Conservation (phyloP, 2,888 invertebrate species). For the Eumacrocentrus americanus region DNA sequence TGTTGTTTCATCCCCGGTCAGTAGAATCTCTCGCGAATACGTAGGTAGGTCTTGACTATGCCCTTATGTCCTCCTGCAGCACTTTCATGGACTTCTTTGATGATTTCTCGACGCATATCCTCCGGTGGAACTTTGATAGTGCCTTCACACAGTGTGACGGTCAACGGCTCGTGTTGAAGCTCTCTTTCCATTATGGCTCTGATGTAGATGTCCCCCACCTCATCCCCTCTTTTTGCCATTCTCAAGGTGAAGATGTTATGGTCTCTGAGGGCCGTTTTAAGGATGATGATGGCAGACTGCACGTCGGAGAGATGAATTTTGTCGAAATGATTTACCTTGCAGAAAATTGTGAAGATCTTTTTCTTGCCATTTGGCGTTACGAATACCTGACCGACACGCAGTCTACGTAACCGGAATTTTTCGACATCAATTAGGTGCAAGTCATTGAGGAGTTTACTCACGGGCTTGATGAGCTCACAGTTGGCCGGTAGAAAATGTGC, state of each 20-base stretch:
- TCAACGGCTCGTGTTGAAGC: not conserved
- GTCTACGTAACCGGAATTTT: not conserved
- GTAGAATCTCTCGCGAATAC: conserved; percentile 26
- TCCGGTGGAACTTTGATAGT: not conserved
- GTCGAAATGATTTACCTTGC: not conserved
- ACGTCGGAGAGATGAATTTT: not conserved
- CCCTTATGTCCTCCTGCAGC: conserved; percentile 38
- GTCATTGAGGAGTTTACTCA: conserved; percentile 7
- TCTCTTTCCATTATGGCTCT: too few species aligned
- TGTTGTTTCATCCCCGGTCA: conserved; percentile 28
- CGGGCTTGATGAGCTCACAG: not conserved
- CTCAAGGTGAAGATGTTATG: not conserved
- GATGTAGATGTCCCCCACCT: not conserved
- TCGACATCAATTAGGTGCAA: not conserved
- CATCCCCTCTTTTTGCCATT: not conserved
- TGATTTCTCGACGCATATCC: conserved; percentile 15
- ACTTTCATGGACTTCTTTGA: conserved; percentile 30
- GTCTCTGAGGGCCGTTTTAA: not conserved
- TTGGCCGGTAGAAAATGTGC: conserved; percentile 25
- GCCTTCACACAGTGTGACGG: conserved; percentile 15
- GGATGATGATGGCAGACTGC: not conserved
- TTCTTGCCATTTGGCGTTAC: not conserved
- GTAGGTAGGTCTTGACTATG: conserved; percentile 30
- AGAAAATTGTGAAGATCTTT: not conserved
- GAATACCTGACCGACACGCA: not conserved